Percentiles rank a stretch among this genome's conserved stretches.
These are phyloP conservation scores for Pleuronectes platessa DNA, from an alignment of 2,113 vertebrate species.

Conservation along the genomic window DNA sequence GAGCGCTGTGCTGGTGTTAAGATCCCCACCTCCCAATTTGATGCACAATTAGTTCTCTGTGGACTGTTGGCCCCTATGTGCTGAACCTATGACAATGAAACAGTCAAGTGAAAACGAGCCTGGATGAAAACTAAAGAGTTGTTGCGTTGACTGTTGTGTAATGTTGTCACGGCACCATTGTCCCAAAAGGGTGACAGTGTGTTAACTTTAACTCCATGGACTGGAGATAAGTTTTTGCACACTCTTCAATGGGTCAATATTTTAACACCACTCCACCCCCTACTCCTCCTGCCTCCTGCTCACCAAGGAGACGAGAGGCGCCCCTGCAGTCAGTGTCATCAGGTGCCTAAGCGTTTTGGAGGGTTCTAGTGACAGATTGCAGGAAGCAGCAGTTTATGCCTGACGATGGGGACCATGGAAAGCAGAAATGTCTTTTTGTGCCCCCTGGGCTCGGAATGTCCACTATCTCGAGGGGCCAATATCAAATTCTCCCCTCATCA, in stretches of 20 bases:
- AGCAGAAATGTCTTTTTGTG: constrained; percentile 87
- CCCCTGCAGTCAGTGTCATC: constrained; percentile 82
- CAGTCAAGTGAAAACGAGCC: neutral
- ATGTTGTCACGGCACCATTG: neutral
- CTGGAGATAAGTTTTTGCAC: constrained; percentile 15
- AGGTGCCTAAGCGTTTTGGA: constrained; percentile 80
- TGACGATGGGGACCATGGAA: constrained; percentile 78
- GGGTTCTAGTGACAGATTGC: constrained; percentile 86
- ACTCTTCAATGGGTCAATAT: constrained; percentile 11
- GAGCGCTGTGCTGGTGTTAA: constrained; percentile 62
- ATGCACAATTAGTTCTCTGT: constrained; percentile 47
- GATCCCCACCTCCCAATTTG: constrained; percentile 71
- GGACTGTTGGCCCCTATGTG: constrained; percentile 32
- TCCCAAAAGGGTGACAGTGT: neutral
- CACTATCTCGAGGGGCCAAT: constrained; percentile 84
- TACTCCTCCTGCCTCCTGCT: constrained; percentile 41
- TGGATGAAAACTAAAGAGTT: neutral
- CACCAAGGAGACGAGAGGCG: constrained; percentile 75
- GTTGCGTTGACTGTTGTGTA: neutral
- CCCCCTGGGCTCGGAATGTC: constrained; percentile 82
- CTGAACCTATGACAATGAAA: constrained; percentile 13
- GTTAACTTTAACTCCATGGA: neutral
- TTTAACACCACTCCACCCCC: constrained; percentile 5
- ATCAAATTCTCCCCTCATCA: constrained; percentile 85
- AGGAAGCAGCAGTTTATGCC: constrained; percentile 84